Conservation (phyloP, 2,888 invertebrate species). For the Acleris emargana region DNA sequence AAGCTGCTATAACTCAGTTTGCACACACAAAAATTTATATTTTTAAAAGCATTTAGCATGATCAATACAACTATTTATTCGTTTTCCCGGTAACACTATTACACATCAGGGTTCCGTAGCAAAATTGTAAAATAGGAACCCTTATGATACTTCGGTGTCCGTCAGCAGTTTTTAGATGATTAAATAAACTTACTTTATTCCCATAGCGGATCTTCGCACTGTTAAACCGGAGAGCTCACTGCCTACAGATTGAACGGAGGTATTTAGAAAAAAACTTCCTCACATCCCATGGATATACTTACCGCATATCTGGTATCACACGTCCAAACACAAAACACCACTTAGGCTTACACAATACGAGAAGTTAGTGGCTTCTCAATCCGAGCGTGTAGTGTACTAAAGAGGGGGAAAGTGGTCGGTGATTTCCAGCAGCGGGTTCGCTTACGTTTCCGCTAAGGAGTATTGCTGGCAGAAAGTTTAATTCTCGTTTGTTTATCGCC, state of each 20-base stretch:
- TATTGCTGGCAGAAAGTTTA: constrained; percentile 24
- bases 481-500: constrained; percentile 21
- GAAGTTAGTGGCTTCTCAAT: constrained; percentile 30
- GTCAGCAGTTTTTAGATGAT: no score
- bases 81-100: not conserved
- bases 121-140: no score
- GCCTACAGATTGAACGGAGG: constrained; percentile 14
- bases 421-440: constrained; percentile 13
- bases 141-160: no score
- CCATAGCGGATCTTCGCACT: constrained; percentile 7
- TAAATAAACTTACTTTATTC: constrained; percentile 23
- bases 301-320: constrained; percentile 34
- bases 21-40: no score
- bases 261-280: constrained; percentile 23
- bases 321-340: constrained; percentile 33
- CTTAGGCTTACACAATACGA: constrained; percentile 13
- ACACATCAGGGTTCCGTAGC: no score
- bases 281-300: constrained; percentile 20
- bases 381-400: constrained; percentile 28
- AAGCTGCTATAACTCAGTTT: no score
- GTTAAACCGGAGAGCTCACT: constrained; percentile 12
- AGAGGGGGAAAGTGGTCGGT: constrained; percentile 34
- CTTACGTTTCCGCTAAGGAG: constrained; percentile 33
- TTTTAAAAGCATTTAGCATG: no score
- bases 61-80: no score